A percentile compares a stretch with the other conserved stretches of the same genome.
phyloP scores from a whole-genome alignment of 2,797 vertebrate genomes.

The Thunnus albacares region DNA sequence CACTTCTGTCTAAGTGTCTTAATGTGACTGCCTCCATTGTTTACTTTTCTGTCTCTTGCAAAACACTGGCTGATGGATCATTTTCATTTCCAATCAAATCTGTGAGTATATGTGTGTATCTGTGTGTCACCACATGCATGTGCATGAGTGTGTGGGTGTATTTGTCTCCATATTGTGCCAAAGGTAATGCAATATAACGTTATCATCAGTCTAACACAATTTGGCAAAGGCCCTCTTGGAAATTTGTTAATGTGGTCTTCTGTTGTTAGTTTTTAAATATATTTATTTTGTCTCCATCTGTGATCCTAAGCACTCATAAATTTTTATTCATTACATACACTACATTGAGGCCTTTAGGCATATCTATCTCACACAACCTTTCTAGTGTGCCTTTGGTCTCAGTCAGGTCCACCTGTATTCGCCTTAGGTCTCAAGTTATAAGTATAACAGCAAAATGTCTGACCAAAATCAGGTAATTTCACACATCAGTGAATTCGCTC shows the following conservation, averaged over 20 bases:
- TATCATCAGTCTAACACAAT: constrained; percentile 22
- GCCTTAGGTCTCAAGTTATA: no score
- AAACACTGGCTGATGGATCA: constrained; percentile 68
- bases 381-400: neutral
- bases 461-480: no score
- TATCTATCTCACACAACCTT: neutral
- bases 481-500: no score
- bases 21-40: constrained; percentile 79
- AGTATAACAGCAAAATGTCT: no score
- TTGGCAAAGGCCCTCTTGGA: constrained; percentile 26
- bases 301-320: neutral
- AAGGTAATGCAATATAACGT: constrained; percentile 30
- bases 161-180: constrained; percentile 26
- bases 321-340: neutral
- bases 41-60: constrained; percentile 75
- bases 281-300: constrained; percentile 11
- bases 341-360: no score
- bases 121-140: constrained; percentile 21
- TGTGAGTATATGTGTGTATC: constrained; percentile 20
- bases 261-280: constrained; percentile 21
- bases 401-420: neutral
- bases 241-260: constrained; percentile 11
- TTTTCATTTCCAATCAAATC: constrained; percentile 66
- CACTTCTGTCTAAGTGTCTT: constrained; percentile 84
- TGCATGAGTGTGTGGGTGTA: constrained; percentile 15